A percentile compares a stretch with the other conserved stretches of the same genome.
These are phyloP conservation scores for Chromobotia macracanthus DNA, from an alignment of 2,797 vertebrate genomes.

Conservation along the genomic window DNA sequence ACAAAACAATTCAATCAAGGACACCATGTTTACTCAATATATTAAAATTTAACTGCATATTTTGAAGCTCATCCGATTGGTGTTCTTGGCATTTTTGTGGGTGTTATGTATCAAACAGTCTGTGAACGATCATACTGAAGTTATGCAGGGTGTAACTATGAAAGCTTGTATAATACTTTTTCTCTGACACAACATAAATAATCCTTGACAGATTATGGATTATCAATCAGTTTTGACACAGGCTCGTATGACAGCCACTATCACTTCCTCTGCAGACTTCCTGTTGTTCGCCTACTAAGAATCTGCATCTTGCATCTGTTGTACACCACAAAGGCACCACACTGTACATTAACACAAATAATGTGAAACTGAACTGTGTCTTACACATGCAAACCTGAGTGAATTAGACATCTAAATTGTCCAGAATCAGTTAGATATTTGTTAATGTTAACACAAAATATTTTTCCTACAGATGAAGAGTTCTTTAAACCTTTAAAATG, in stretches of 20 bases:
- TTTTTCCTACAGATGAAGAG: neutral
- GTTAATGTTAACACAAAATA: neutral
- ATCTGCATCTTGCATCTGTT: neutral
- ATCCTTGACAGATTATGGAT: neutral
- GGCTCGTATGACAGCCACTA: neutral
- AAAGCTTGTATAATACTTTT: neutral
- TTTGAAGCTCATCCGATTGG: neutral
- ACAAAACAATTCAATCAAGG: neutral
- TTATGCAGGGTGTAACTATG: neutral
- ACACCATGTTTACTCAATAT: neutral
- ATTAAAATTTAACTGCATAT: neutral
- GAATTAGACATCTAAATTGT: constrained; percentile 10
- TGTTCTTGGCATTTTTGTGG: too few species aligned
- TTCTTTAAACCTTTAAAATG: too few species aligned
- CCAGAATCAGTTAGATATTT: neutral
- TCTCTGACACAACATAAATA: constrained; percentile 20
- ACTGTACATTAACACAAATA: neutral
- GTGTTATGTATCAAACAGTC: too few species aligned
- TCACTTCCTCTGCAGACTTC: constrained; percentile 27
- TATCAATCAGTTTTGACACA: constrained; percentile 10
- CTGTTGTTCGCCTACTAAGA: constrained; percentile 2
- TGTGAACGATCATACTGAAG: neutral
- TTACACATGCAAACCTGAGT: neutral
- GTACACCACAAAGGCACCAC: constrained; percentile 1
- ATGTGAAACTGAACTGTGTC: neutral